phyloP scores from a whole-genome alignment of 2,888 invertebrate genomes.

The Ametastegia equiseti region DNA sequence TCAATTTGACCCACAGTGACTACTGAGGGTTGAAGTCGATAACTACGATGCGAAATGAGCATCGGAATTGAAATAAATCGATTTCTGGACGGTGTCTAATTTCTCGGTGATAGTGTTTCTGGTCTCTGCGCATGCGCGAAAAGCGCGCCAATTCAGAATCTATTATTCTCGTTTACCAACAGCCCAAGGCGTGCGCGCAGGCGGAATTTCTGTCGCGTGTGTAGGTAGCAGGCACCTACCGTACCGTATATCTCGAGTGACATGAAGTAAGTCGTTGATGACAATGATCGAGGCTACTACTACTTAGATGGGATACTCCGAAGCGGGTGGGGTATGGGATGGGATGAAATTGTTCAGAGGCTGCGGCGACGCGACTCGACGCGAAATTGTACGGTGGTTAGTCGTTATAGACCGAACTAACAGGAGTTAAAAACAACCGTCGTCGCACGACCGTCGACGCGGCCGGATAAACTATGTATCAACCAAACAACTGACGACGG shows the following conservation, averaged over 20 bases:
- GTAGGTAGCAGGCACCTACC: not conserved
- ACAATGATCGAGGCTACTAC: not conserved
- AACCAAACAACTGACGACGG: slow-evolving; percentile 12
- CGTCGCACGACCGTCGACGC: not conserved
- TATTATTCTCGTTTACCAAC: too few species aligned
- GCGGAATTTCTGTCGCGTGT: too few species aligned
- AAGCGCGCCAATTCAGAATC: not conserved
- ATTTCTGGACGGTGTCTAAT: too few species aligned
- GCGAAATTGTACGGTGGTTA: slow-evolving; percentile 18
- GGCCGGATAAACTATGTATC: not conserved
- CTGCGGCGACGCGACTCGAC: not conserved
- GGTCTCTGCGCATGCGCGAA: not conserved
- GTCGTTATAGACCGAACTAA: slow-evolving; percentile 15
- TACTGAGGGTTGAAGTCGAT: too few species aligned
- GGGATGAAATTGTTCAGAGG: too few species aligned
- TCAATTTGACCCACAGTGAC: too few species aligned
- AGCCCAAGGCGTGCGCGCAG: too few species aligned
- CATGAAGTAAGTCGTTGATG: not conserved
- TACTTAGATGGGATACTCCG: too few species aligned
- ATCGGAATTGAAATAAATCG: too few species aligned
- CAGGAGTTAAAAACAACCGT: slow-evolving; percentile 18
- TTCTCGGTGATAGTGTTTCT: not conserved
- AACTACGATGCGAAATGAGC: too few species aligned
- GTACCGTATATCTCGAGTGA: not conserved
- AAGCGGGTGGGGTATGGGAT: too few species aligned